Base-by-base conservation (phyloP, 2,888 invertebrate genomes). In the Suillia variegata region DNA sequence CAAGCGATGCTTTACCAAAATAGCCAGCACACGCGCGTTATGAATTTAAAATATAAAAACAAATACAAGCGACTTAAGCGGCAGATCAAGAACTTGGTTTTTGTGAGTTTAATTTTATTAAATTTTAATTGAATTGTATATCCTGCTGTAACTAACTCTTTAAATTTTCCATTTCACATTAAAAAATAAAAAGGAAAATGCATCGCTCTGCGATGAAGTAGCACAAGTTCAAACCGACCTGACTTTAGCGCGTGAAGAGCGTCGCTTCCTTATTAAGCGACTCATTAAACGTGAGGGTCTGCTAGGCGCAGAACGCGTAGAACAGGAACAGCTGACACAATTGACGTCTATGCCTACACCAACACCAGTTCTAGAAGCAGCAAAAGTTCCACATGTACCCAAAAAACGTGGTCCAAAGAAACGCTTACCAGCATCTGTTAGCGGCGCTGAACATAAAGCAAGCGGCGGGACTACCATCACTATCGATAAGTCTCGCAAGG, bases 121-220 rank as follows among this genome's bases (percentile, higher is more conserved):
- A n/a, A n/a, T n/a, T n/a, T n/a, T n/a, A n/a, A n/a, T n/a, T 52
- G 15, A 50, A 2, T 21, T 10, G 26, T 10, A 10, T 26, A 6
- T 26, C n/a, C 38, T n/a, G 31, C 31, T n/a, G n/a, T n/a, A n/a
- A n/a, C n/a, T n/a, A 26, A 6, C 10, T 10, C 26, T 26, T 26
- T 5, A 26, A 26, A 38, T 13, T 38, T 38, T 38, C 6, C n/a
- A n/a, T 26, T 26, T 26, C 10, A 26, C 26, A 26, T 26, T 26
- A 5, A 26, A 8, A 45, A 17, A 17, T 18, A 18, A 18, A 18
- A 18, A 92, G 92, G 92, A 92, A 84, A 93, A 92, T 83, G 89
- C 92, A 55, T 91, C 92, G 4, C 80, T 95, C 2, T 94, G 94
- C 80, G 96, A 96, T 84, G 93, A 95, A 85, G 90, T 94, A 15